phyloP scores from a whole-genome alignment of 64 coral and sea anemone species.

The Catalaphyllia jardinei region DNA sequence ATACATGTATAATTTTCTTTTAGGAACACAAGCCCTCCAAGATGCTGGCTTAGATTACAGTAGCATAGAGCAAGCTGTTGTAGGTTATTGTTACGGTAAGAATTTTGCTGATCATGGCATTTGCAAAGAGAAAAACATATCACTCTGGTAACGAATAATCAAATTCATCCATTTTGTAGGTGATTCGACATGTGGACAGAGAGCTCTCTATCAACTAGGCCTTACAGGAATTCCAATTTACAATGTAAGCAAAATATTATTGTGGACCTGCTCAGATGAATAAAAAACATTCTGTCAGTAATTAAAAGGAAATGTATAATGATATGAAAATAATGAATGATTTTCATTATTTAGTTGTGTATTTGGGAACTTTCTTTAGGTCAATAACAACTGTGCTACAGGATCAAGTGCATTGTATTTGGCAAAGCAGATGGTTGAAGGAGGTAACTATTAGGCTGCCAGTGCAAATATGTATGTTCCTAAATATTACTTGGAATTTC shows the following conservation, averaged over 20 bases:
- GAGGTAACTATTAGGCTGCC: slow-evolving; percentile 47
- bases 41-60: slow-evolving; percentile 77
- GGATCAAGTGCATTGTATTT: slow-evolving; percentile 94
- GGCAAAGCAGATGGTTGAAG: slow-evolving; percentile 91
- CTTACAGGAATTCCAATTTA: slow-evolving; percentile 97
- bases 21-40: slow-evolving; percentile 78
- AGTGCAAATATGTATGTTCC: too few species aligned
- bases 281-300: too few species aligned
- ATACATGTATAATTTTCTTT: background rate
- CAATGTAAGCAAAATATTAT: slow-evolving; percentile 73
- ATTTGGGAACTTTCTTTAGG: slow-evolving; percentile 38
- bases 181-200: slow-evolving; percentile 95
- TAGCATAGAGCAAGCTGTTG: slow-evolving; percentile 93
- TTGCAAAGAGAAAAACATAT: too few species aligned
- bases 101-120: too few species aligned
- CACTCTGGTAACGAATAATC: too few species aligned
- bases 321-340: too few species aligned
- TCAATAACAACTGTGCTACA: slow-evolving; percentile 94
- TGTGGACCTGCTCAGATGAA: background rate
- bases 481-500: too few species aligned
- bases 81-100: slow-evolving; percentile 94
- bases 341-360: too few species aligned
- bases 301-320: too few species aligned
- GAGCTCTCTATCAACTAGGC: slow-evolving; percentile 91
- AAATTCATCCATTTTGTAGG: slow-evolving; percentile 36